phyloP scores from a whole-genome alignment of 1,140 invertebrate genomes.

The Mycetomoellerius zeteki region DNA sequence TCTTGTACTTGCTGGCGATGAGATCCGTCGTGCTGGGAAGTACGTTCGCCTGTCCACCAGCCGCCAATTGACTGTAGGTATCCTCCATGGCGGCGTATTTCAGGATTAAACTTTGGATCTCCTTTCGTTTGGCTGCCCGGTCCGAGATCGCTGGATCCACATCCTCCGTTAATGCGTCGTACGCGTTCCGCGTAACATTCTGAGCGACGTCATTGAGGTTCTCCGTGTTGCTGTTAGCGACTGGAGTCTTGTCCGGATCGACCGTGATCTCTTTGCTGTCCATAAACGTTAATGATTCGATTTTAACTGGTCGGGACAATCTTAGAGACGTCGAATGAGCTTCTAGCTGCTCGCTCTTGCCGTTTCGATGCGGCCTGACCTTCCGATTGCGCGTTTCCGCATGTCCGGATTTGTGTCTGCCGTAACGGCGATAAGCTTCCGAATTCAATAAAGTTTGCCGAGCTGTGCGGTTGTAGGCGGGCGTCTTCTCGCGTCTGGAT shows the following conservation, averaged over 20 bases:
- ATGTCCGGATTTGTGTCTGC: conserved; percentile 83
- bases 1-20: conserved; percentile 86
- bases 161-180: conserved; percentile 80
- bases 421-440: conserved; percentile 76
- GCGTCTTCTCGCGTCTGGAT: conserved; percentile 78
- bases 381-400: conserved; percentile 78
- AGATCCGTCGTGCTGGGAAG: conserved; percentile 84
- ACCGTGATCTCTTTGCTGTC: not conserved
- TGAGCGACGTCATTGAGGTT: not conserved
- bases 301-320: conserved; percentile 74
- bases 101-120: conserved; percentile 93
- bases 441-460: conserved; percentile 59
- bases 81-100: conserved; percentile 92
- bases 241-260: conserved; percentile 78
- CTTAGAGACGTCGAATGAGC: conserved; percentile 78
- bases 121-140: conserved; percentile 92
- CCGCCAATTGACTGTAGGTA: conserved; percentile 78
- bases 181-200: not conserved
- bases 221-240: conserved; percentile 1
- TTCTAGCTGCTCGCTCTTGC: conserved; percentile 83
- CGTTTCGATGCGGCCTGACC: conserved; percentile 75
- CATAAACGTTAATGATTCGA: not conserved
- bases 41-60: conserved; percentile 55
- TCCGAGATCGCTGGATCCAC: conserved; percentile 89
- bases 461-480: conserved; percentile 67